Base-by-base conservation (phyloP, 1,140 invertebrate genomes). In the Babylonia areolata region DNA sequence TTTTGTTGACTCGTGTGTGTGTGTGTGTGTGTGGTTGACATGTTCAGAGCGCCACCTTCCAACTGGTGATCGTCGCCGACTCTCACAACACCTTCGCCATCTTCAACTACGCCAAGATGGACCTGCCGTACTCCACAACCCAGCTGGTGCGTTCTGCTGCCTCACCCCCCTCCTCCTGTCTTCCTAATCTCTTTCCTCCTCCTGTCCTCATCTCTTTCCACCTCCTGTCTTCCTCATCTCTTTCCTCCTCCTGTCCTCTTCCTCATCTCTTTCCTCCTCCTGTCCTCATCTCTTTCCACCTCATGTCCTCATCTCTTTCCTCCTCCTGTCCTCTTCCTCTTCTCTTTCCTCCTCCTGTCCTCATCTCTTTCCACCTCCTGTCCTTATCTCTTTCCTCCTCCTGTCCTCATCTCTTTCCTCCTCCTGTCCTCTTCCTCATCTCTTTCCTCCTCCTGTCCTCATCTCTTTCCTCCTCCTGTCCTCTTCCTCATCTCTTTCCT, bases 81-180 rank as follows among this genome's bases (percentile, higher is more conserved):
- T 98, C 98, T 95, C 97, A 98, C 15, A 97, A 97, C 90, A 98
- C 98, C 0, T 99, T 99, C 90, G 97, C 96, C 0, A 98, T 99
- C 35, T 99, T 98, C 93, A 99, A 99, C 94, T 99, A 99, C 92
- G 95, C 96, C 3, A 96, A 97, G 79, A 95, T 99, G 71, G 96
- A 97, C 15, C 46, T 88, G 35, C 42, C 35, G 31, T 77, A 40
- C 40, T 40, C 17, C n/a, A 20, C 1, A 15, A 64, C 39, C 20
- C 64, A 84, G 3, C 35, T 71, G 64, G 82, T 84, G 54, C 31
- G 58, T n/a, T n/a, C n/a, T n/a, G n/a, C n/a, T n/a, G n/a, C n/a
- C n/a, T n/a, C n/a, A n/a, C n/a, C n/a, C n/a, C n/a, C n/a, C n/a
- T n/a, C n/a, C n/a, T n/a, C n/a, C 75, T 33, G 20, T 33, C 28